Evolutionary conservation across 2,797 vertebrate genomes (phyloP).

Genomic region (Xenentodon cancila): DNA sequence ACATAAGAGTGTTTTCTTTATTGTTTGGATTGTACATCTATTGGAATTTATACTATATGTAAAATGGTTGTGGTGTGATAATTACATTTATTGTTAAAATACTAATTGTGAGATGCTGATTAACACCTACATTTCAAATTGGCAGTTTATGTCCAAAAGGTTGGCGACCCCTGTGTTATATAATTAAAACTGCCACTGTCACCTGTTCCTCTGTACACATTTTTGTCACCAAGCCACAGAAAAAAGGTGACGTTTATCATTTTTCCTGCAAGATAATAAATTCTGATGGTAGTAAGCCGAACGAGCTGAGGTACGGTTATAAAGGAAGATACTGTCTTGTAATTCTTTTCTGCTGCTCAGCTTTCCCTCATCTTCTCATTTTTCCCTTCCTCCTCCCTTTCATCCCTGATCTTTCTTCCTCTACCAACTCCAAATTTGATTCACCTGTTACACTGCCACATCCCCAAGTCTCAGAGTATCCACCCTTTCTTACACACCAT

Average conservation of each 20-base stretch:
- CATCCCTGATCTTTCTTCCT: constrained; percentile 13
- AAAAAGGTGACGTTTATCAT: constrained; percentile 27
- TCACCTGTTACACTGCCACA: constrained; percentile 37
- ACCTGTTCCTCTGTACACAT: neutral
- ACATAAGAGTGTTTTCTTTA: too few relatives aligned
- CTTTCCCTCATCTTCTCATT: constrained; percentile 39
- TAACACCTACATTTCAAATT: too few relatives aligned
- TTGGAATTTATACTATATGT: too few relatives aligned
- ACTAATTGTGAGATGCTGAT: too few relatives aligned
- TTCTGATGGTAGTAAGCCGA: constrained; percentile 41
- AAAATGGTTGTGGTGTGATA: too few relatives aligned
- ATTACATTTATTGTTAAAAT: too few relatives aligned
- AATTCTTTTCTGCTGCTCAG: constrained; percentile 23
- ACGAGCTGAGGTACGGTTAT: constrained; percentile 18
- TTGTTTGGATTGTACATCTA: too few relatives aligned
- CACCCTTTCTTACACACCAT: neutral
- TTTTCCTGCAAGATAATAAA: constrained; percentile 24
- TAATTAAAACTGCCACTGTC: too few relatives aligned
- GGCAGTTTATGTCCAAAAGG: too few relatives aligned
- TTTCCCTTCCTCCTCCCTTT: constrained; percentile 1
- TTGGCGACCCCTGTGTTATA: too few relatives aligned
- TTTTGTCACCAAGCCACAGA: constrained; percentile 5
- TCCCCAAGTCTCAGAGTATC: constrained; percentile 12
- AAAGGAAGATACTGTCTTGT: constrained; percentile 29
- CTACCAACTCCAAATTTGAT: constrained; percentile 34